Evolutionary conservation across 2,888 invertebrate genomes (phyloP).

Genomic region (Macrosiphum euphorbiae): DNA sequence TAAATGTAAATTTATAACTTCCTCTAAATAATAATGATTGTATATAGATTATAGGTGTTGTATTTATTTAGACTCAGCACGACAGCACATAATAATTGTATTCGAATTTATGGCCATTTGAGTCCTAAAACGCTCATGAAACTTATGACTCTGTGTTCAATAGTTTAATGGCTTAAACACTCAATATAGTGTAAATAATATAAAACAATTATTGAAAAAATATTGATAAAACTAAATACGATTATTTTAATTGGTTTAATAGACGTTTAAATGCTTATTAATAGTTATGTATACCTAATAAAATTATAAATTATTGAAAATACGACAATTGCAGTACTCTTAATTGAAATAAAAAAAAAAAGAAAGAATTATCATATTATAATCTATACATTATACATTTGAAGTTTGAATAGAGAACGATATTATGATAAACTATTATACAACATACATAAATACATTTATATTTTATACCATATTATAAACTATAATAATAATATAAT

Average conservation of each 20-base stretch:
- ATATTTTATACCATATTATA: background rate
- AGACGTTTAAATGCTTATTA: background rate
- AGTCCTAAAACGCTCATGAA: background rate
- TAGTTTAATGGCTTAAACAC: background rate
- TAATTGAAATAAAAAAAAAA: conserved; percentile 1
- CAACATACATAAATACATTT: background rate
- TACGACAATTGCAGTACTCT: background rate
- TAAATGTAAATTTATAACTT: background rate
- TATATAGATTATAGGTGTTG: background rate
- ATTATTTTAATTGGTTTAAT: background rate
- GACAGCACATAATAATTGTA: background rate
- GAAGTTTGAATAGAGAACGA: background rate
- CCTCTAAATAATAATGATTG: background rate
- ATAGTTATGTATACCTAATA: background rate
- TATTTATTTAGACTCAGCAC: background rate
- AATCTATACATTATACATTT: background rate
- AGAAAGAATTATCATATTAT: background rate
- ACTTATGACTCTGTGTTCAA: background rate
- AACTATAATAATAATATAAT: background rate
- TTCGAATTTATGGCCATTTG: background rate
- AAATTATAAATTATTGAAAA: background rate
- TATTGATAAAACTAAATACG: too few relatives aligned
- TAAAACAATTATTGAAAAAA: background rate
- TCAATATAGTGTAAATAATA: background rate
- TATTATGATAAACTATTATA: background rate